A percentile compares a stretch with the other conserved stretches of the same genome.
Evolutionary conservation across 1,140 invertebrate genomes (phyloP).

Genomic region (Leptinotarsa defecta): DNA sequence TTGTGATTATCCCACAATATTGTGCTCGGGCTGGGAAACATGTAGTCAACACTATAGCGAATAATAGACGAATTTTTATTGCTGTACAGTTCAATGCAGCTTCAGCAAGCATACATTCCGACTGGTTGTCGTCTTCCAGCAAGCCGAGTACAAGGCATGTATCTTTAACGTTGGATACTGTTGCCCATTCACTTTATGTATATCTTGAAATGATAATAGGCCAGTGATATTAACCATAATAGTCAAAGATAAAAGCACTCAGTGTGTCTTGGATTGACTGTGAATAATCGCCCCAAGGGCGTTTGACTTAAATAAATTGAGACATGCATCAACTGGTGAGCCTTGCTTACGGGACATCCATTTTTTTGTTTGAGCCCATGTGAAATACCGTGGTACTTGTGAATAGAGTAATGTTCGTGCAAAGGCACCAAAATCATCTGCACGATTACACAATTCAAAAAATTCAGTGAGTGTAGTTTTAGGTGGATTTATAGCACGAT

Average conservation of each 20-base stretch:
- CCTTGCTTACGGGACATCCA: conserved; percentile 11
- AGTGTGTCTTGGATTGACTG: not conserved
- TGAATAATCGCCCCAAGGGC: not conserved
- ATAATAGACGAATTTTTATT: conserved; percentile 46
- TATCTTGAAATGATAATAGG: not conserved
- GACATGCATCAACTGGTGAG: not conserved
- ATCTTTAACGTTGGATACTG: not conserved
- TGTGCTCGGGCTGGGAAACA: no score
- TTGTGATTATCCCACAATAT: conserved; percentile 41
- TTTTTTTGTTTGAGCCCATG: conserved; percentile 43
- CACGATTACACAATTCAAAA: no score
- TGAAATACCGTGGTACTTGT: conserved; percentile 55
- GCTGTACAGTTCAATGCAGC: conserved; percentile 44
- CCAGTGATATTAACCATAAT: not conserved
- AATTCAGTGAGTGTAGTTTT: no score
- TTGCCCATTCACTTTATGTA: no score
- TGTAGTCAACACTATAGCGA: conserved; percentile 33
- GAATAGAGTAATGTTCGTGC: conserved; percentile 51
- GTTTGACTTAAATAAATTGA: not conserved
- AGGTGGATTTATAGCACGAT: conserved; percentile 40
- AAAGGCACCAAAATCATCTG: not conserved
- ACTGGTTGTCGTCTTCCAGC: not conserved
- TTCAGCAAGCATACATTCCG: conserved; percentile 47
- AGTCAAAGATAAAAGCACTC: not conserved
- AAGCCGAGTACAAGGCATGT: not conserved